phyloP scores from a whole-genome alignment of 2,888 invertebrate species.

The Furcula furcula region DNA sequence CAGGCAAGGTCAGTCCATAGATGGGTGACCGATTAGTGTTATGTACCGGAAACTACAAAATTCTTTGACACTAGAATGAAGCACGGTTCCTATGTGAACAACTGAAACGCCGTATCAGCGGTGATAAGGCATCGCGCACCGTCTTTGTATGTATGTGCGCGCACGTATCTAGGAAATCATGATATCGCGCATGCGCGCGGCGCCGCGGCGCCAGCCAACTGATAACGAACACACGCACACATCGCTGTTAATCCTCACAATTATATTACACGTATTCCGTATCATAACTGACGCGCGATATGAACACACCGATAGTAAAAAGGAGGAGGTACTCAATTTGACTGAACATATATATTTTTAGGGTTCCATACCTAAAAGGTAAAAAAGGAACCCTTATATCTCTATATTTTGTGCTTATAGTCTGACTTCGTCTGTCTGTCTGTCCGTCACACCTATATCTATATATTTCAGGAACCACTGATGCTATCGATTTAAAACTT shows the following conservation, averaged over 20 bases:
- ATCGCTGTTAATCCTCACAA: slow-evolving; percentile 28
- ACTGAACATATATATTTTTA: background rate
- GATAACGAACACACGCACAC: slow-evolving; percentile 30
- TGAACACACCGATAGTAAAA: no score
- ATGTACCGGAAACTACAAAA: background rate
- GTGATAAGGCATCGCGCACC: slow-evolving; percentile 27
- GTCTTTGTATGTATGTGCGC: slow-evolving; percentile 21
- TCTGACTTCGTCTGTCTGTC: no score
- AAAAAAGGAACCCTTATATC: no score
- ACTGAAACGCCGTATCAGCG: background rate
- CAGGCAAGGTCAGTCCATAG: no score
- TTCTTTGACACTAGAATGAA: background rate
- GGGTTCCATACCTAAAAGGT: no score
- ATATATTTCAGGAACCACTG: no score
- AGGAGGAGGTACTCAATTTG: no score
- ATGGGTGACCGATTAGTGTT: no score
- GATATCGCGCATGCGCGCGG: slow-evolving; percentile 37
- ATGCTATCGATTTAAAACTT: no score
- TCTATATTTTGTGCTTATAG: no score
- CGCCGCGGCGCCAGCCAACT: slow-evolving; percentile 38
- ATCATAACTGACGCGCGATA: background rate
- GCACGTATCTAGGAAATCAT: slow-evolving; percentile 46
- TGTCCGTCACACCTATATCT: no score
- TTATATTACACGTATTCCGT: slow-evolving; percentile 9
- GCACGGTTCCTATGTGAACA: background rate